These are phyloP conservation scores for Otus sunia DNA, from an alignment of 2,113 vertebrate species.

Conservation along the genomic window DNA sequence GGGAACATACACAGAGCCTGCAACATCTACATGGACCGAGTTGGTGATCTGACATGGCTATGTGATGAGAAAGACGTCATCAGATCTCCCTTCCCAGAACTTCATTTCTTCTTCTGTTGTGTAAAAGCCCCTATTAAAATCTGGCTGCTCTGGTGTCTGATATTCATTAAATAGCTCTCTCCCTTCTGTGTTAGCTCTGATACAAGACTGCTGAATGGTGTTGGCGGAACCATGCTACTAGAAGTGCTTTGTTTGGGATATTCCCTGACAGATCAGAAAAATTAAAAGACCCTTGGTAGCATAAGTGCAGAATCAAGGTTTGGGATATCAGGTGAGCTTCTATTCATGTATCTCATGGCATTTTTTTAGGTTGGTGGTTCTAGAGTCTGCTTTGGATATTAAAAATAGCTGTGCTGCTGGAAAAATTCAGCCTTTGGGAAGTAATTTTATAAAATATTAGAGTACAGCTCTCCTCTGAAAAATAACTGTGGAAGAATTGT, in stretches of 20 bases:
- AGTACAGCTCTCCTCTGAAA: not conserved
- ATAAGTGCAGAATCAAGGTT: not conserved
- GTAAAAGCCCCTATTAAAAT: not conserved
- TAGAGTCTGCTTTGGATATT: not conserved
- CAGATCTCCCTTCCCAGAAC: not conserved
- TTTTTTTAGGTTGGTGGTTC: not conserved
- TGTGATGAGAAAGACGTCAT: accelerated
- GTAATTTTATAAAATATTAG: not conserved
- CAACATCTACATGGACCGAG: not conserved
- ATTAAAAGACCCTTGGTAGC: not conserved
- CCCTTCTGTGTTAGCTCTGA: not conserved
- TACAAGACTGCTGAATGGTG: not conserved
- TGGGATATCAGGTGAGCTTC: not conserved
- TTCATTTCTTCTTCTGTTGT: not conserved
- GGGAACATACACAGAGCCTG: not conserved
- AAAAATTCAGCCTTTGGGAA: not conserved
- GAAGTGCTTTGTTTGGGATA: not conserved
- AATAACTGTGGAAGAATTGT: not conserved
- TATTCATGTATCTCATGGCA: not conserved
- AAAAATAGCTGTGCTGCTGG: not conserved
- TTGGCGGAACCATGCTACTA: not conserved
- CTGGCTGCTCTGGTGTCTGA: not conserved
- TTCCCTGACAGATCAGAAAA: not conserved
- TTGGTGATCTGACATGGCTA: accelerated
- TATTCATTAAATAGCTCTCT: not conserved